Evolutionary conservation across 2,888 invertebrate genomes (phyloP), one percentile per base, ranked within the genome.

Genomic region (Hecatera dysodea): DNA sequence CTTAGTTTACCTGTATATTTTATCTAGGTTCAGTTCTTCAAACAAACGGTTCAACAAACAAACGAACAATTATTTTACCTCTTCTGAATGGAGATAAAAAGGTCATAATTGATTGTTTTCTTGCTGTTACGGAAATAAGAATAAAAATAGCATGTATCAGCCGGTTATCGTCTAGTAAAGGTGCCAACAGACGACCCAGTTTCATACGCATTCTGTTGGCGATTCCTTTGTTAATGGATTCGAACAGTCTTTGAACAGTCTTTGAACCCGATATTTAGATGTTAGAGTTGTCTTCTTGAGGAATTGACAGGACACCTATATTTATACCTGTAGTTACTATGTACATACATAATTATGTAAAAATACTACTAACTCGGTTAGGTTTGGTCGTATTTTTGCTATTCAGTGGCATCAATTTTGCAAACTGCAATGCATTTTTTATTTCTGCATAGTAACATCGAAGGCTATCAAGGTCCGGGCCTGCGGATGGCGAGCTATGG

Each of bases 91-190:
- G 24, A 68, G 9, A 15, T 27, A 11, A 46, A 44, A 44, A 66
- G 11, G 1, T 22, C 22, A 36, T 72, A 74, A 79, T 76, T 67
- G 53, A 63, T 77, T 79, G 55, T 77, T 68, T 68, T 79, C 65
- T 50, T 22, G 44, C 39, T 72, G 61, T 78, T 57, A 57, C 36
- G 73, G 59, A 59, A 78, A 75, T 56, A 53, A n/a, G 65, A 42
- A n/a, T 75, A 64, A 75, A 80, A 69, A 80, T 77, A 80, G 61
- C 12, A 6, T 2, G 19, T 42, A 19, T 60, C 75, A 67, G 67
- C 57, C 24, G 76, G 74, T 36, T 67, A 61, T 73, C 73, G 74
- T 76, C 76, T 46, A 11, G 27, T 59, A 12, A 66, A 55, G 62
- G 53, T 74, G 76, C 48, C 53, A 59, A 63, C 67, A 33, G 67